These are phyloP conservation scores for Buceros bicornis DNA, from an alignment of 2,797 vertebrate species.

Conservation along the genomic window DNA sequence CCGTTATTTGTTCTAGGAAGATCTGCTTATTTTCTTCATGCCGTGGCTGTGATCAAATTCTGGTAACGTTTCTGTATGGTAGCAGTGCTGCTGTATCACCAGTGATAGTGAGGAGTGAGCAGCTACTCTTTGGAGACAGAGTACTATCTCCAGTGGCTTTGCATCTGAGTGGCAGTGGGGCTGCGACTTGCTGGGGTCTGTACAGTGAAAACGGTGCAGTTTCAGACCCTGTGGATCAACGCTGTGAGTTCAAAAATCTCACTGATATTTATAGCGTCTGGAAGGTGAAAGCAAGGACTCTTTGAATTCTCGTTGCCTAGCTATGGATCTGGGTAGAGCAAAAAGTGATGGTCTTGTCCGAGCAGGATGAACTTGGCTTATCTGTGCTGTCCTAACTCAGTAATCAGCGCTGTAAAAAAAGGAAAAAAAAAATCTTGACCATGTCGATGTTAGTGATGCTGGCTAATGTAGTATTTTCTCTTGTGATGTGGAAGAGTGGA, in stretches of 20 bases:
- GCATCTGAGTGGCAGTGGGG: not conserved
- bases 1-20: not conserved
- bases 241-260: not conserved
- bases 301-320: not conserved
- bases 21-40: not conserved
- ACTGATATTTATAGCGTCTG: not conserved
- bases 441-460: not conserved
- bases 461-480: not conserved
- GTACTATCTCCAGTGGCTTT: not conserved
- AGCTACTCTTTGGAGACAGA: not conserved
- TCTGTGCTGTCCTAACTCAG: not conserved
- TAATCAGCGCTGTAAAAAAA: not conserved
- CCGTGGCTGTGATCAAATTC: not conserved
- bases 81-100: rapidly evolving
- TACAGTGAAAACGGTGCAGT: not conserved
- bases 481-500: not conserved
- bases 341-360: not conserved
- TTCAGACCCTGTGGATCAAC: not conserved
- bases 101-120: not conserved
- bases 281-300: not conserved
- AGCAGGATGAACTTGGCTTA: not conserved
- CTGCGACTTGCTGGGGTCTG: not conserved
- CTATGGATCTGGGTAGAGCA: not conserved
- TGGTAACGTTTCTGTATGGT: not conserved
- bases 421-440: not conserved